Conservation (phyloP, 1,140 invertebrate genomes). For the Apis laboriosa region DNA sequence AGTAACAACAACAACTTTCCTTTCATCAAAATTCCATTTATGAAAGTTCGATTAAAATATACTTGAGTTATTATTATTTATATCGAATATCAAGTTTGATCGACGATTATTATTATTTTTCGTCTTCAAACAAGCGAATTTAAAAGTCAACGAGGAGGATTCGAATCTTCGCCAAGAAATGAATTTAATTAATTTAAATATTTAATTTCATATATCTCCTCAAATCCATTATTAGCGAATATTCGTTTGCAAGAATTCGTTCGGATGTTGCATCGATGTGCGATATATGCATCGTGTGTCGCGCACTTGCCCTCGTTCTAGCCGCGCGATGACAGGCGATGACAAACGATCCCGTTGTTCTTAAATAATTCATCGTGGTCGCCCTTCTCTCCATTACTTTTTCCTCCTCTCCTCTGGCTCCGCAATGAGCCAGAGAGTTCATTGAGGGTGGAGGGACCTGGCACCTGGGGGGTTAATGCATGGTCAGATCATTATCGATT, state of each 20-base stretch:
- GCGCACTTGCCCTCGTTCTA: conserved; percentile 1
- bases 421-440: background rate
- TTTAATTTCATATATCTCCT: background rate
- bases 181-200: too few species aligned
- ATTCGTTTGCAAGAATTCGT: conserved; percentile 13
- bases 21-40: too few species aligned
- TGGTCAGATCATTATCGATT: conserved; percentile 39
- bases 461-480: background rate
- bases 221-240: background rate
- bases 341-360: conserved; percentile 44
- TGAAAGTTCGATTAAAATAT: too few species aligned
- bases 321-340: conserved; percentile 38
- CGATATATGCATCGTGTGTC: conserved; percentile 32
- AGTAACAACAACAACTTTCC: too few species aligned
- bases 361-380: conserved; percentile 44
- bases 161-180: background rate
- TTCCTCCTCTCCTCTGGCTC: background rate
- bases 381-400: background rate
- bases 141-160: background rate
- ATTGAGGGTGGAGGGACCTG: background rate
- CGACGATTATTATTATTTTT: too few species aligned
- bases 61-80: too few species aligned
- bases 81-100: too few species aligned
- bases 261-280: conserved; percentile 1
- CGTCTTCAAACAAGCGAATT: too few species aligned